Percentiles rank a stretch among this genome's conserved stretches.
phyloP scores from a whole-genome alignment of 2,888 invertebrate genomes.

The Lasioglossum zephyrum region DNA sequence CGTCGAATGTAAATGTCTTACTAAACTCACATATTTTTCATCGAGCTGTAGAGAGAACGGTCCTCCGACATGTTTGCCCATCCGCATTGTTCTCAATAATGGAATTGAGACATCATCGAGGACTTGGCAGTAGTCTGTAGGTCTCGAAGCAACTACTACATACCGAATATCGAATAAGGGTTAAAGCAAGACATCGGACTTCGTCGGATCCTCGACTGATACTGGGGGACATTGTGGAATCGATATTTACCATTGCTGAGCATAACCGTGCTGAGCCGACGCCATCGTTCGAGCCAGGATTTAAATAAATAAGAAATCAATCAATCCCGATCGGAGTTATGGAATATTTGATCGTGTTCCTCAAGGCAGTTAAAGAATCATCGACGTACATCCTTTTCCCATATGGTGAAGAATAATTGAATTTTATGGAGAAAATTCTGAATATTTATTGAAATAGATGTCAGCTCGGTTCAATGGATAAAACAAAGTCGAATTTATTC shows the following conservation, averaged over 20 bases:
- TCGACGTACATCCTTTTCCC: background rate
- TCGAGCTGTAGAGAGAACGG: conserved; percentile 16
- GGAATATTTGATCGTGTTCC: background rate
- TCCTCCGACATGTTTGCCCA: conserved; percentile 16
- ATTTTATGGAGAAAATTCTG: background rate
- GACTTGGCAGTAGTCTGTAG: background rate
- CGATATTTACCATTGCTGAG: conserved; percentile 59
- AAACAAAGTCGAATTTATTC: too few species aligned
- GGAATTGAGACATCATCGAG: conserved; percentile 4
- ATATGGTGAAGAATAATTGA: background rate
- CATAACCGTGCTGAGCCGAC: background rate
- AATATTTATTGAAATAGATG: background rate
- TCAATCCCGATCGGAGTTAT: background rate
- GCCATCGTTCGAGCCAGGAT: conserved; percentile 15
- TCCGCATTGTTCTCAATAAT: conserved; percentile 34
- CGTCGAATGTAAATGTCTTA: background rate
- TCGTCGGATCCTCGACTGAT: conserved; percentile 32
- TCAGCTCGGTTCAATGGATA: background rate
- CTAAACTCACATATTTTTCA: conserved; percentile 38
- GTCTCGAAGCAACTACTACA: background rate
- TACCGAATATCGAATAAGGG: conserved; percentile 13
- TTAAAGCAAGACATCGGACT: conserved; percentile 31
- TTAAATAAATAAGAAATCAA: conserved; percentile 24
- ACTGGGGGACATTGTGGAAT: conserved; percentile 58
- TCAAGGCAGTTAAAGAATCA: background rate